These are phyloP conservation scores for Atopsyche davidsoni DNA, from an alignment of 1,140 invertebrate genomes.

Conservation along the genomic window DNA sequence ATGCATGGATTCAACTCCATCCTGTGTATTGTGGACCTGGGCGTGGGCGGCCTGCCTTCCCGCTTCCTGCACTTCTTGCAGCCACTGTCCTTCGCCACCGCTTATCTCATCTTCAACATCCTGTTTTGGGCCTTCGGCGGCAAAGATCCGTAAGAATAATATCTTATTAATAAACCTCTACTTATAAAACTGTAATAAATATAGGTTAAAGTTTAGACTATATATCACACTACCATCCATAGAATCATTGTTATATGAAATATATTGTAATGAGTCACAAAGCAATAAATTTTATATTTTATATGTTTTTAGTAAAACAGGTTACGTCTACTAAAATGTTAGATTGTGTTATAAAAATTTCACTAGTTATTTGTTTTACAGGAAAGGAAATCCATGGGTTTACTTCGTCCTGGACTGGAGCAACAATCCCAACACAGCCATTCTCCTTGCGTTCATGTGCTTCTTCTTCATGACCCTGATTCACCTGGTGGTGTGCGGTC, in stretches of 20 bases:
- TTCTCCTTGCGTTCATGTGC: conserved; percentile 32
- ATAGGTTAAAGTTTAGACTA: neutral
- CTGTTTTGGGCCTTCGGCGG: conserved; percentile 73
- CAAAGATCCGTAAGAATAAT: conserved; percentile 53
- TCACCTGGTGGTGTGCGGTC: conserved; percentile 33
- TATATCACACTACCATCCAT: neutral
- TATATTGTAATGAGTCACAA: too few species aligned
- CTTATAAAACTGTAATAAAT: neutral
- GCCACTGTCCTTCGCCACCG: conserved; percentile 53
- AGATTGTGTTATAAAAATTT: neutral
- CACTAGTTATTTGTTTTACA: too few species aligned
- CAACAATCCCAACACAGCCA: conserved; percentile 31
- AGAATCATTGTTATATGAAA: neutral
- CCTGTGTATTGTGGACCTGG: conserved; percentile 63
- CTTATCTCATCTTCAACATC: conserved; percentile 63
- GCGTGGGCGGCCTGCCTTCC: conserved; percentile 61
- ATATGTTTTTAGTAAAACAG: neutral
- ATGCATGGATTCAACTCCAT: conserved; percentile 68
- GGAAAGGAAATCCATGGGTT: conserved; percentile 38
- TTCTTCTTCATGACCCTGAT: conserved; percentile 34
- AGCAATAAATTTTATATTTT: too few species aligned
- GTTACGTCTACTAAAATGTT: neutral
- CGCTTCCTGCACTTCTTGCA: conserved; percentile 63
- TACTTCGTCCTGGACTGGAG: conserved; percentile 42
- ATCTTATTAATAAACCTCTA: neutral